phyloP scores from a whole-genome alignment of 2,113 vertebrate genomes.

The Pholis gunnellus region DNA sequence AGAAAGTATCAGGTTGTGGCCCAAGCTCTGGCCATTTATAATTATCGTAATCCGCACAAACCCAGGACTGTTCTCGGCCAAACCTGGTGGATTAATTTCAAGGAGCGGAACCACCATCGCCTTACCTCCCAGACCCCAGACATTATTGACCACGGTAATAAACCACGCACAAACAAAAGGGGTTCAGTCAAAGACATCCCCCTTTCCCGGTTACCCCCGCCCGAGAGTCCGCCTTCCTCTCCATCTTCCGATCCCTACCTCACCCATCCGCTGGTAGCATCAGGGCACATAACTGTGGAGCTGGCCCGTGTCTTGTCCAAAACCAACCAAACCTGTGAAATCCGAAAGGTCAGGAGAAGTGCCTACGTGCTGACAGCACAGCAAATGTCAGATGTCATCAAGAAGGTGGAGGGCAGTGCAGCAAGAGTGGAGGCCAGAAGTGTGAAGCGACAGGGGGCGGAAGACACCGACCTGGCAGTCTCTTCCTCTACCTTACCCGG shows the following conservation, averaged over 20 bases:
- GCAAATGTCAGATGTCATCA: background rate
- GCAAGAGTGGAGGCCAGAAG: background rate
- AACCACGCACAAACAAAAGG: background rate
- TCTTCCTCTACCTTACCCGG: background rate
- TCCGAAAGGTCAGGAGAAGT: background rate
- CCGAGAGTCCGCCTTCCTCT: background rate
- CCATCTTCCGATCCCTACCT: background rate
- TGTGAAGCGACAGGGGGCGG: background rate
- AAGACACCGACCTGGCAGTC: background rate
- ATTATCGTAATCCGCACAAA: background rate
- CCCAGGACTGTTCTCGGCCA: background rate
- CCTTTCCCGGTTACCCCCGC: background rate
- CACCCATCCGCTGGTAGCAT: background rate
- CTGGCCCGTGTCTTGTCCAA: background rate
- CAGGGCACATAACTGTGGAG: background rate
- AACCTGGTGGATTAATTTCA: slow-evolving; percentile 7
- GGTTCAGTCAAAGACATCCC: background rate
- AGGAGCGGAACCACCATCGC: background rate
- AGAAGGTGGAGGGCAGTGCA: background rate
- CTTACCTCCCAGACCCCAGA: background rate
- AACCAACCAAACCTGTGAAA: background rate
- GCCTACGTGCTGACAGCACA: background rate
- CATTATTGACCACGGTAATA: background rate
- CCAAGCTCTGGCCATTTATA: background rate
- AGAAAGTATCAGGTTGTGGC: background rate